Base-by-base conservation (phyloP, 2,888 invertebrate genomes). In the Standfussiana lucernea region DNA sequence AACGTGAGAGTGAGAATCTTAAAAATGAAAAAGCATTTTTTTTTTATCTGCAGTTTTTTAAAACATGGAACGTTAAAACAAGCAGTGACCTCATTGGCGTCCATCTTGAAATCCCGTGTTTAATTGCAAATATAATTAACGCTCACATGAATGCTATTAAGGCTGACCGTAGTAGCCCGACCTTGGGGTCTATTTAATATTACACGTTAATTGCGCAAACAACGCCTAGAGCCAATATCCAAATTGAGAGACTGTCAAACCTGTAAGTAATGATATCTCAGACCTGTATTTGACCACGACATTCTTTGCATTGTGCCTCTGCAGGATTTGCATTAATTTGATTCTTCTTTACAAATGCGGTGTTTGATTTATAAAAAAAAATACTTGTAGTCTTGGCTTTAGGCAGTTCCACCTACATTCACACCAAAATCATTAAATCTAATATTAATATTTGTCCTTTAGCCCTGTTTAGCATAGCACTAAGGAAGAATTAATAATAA, bases 121-220 rank as follows among this genome's bases (percentile, higher is more conserved):
- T 85, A 88, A 84, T 86, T 86, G 86, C 82, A 89, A 87, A 87
- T 82, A 89, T 86, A 88, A 89, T 90, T 87, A 90, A 80, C 80
- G 79, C 84, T 82, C 81, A 75, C 84, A 87, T 82, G 85, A 88
- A 78, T 80, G 83, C 78, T 81, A 86, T 83, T 87, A 84, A 85
- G 78, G 83, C 84, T 82, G 75, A 72, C 75, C 85, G 85, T 82
- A 80, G 72, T 62, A 42, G 64, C 79, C 77, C 65, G 88, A 85
- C 91, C 92, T 92, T 91, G 88, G 69, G 71, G 84, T 84, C 86
- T 85, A 88, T 88, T 90, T 84, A 81, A 83, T 82, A 83, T 80
- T 62, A 76, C 71, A 77, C 70, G 80, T 79, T 86, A 80, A 86
- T 89, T 90, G 83, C 83, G 84, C 88, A 88, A 90, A 79, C 85